These are phyloP conservation scores for Brenthis daphne DNA, from an alignment of 2,888 invertebrate genomes.

Conservation along the genomic window DNA sequence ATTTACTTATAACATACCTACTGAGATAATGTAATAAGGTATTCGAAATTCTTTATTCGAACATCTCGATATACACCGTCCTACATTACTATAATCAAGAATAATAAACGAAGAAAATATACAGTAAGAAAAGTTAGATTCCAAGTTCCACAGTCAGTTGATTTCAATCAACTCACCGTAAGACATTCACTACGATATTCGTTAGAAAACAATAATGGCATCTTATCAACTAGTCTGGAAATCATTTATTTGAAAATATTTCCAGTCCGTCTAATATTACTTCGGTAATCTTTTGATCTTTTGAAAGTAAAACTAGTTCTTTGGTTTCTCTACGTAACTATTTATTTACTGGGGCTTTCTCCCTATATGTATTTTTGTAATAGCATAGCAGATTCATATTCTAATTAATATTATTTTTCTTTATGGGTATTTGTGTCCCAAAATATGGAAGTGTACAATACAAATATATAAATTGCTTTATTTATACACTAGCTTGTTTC, in stretches of 20 bases:
- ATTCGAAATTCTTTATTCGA: not conserved
- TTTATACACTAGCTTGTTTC: too few relatives aligned
- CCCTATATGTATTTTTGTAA: too few relatives aligned
- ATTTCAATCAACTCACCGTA: too few relatives aligned
- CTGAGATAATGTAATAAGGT: not conserved
- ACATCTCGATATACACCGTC: not conserved
- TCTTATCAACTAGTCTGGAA: not conserved
- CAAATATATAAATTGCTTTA: too few relatives aligned
- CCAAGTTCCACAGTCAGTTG: too few relatives aligned
- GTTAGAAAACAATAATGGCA: slow-evolving; percentile 3
- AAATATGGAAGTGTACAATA: too few relatives aligned
- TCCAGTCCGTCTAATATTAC: slow-evolving; percentile 1
- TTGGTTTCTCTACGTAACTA: too few relatives aligned
- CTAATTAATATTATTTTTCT: too few relatives aligned
- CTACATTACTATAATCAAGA: not conserved
- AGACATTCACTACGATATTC: not conserved
- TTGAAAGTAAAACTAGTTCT: not conserved
- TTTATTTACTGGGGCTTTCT: too few relatives aligned
- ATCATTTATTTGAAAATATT: not conserved
- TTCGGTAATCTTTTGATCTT: slow-evolving; percentile 2
- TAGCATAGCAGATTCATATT: too few relatives aligned
- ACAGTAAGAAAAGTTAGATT: too few relatives aligned
- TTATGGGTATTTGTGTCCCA: too few relatives aligned
- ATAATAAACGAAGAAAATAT: not conserved
- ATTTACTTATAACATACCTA: not conserved